Conservation (phyloP, 2,888 invertebrate genomes). For the Parnassius glacialis region DNA sequence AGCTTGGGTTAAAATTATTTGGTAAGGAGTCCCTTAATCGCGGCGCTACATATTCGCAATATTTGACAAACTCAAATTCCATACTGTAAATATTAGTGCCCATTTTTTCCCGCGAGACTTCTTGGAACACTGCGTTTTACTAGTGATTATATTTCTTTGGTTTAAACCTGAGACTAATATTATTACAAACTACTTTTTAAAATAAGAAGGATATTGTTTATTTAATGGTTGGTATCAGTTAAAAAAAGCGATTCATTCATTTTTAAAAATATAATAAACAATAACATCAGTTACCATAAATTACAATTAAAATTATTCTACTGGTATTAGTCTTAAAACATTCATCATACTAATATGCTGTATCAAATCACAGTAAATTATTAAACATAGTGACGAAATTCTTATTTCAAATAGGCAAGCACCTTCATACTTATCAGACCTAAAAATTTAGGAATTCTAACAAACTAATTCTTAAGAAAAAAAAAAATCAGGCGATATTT, state of each 20-base stretch:
- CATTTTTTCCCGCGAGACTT: no score
- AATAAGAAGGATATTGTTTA: no score
- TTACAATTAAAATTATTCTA: conserved; percentile 17
- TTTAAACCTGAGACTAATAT: no score
- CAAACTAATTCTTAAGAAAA: not conserved
- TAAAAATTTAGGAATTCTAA: not conserved
- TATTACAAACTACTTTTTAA: no score
- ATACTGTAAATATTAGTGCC: no score
- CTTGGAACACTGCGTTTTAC: no score
- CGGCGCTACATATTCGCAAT: no score
- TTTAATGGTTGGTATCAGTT: not conserved
- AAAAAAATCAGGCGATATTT: not conserved
- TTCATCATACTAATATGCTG: conserved; percentile 15
- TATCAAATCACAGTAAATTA: conserved; percentile 71
- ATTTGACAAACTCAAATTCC: no score
- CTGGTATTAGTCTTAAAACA: conserved; percentile 5
- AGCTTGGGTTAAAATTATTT: no score
- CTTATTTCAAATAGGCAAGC: conserved; percentile 11
- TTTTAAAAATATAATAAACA: conserved; percentile 15
- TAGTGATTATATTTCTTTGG: no score
- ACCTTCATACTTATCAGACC: not conserved
- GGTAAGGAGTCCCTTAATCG: no score
- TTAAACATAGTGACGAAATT: conserved; percentile 31
- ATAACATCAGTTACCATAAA: conserved; percentile 16
- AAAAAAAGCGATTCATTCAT: not conserved